Evolutionary conservation across 2,888 invertebrate species (phyloP).

Genomic region (Electrophaes corylata): DNA sequence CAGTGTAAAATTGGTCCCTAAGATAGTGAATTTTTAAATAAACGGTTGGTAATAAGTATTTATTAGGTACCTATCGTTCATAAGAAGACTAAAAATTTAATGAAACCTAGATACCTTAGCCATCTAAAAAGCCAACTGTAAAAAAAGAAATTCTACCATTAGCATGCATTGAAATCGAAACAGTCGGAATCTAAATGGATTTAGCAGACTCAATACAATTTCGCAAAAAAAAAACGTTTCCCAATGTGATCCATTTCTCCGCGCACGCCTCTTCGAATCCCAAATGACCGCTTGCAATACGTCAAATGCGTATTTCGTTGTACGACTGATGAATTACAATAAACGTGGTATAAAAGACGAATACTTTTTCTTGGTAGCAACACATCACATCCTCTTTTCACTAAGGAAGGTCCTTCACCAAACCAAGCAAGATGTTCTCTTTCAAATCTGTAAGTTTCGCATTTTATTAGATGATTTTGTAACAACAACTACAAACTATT

Average conservation of each 20-base stretch:
- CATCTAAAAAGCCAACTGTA: background rate
- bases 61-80: too few species aligned
- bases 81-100: too few species aligned
- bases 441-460: conserved; percentile 74
- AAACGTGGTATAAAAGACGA: conserved; percentile 74
- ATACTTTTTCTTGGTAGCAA: conserved; percentile 61
- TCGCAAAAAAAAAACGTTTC: conserved; percentile 65
- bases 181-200: conserved; percentile 33
- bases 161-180: conserved; percentile 18
- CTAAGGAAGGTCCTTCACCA: conserved; percentile 73
- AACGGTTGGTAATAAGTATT: too few species aligned
- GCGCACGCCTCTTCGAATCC: conserved; percentile 71
- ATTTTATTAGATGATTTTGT: background rate
- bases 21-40: too few species aligned
- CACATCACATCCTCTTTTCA: conserved; percentile 74
- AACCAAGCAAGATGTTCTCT: conserved; percentile 77
- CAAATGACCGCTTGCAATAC: conserved; percentile 73
- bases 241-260: conserved; percentile 80
- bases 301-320: conserved; percentile 71
- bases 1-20: too few species aligned
- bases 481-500: background rate
- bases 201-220: conserved; percentile 53
- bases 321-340: conserved; percentile 77
- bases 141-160: conserved; percentile 13
- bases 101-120: too few species aligned